Evolutionary conservation across 2,113 vertebrate genomes (phyloP).

Genomic region (Microtus oregoni): DNA sequence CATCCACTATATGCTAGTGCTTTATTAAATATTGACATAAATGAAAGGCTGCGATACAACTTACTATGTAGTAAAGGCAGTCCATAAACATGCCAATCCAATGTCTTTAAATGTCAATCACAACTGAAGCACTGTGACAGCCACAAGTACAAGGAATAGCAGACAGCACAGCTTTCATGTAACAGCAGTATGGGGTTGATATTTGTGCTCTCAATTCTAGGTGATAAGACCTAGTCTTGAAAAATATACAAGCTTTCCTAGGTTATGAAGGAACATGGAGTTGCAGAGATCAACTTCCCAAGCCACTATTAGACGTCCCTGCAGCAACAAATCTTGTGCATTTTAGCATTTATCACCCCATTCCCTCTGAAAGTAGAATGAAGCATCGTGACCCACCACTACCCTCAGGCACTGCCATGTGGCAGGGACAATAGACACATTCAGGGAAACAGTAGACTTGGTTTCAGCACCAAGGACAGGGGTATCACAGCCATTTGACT

Average conservation of each 20-base stretch:
- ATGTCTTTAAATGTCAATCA: slow-evolving; percentile 31
- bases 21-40: slow-evolving; percentile 13
- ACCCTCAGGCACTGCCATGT: neutral
- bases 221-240: slow-evolving; percentile 1
- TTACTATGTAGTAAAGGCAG: neutral
- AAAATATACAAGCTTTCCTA: neutral
- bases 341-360: neutral
- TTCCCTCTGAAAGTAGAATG: neutral
- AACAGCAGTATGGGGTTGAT: neutral
- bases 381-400: neutral
- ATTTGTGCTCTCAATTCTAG: neutral
- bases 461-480: slow-evolving; percentile 78
- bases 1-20: neutral
- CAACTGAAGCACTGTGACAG: neutral
- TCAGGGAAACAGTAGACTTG: neutral
- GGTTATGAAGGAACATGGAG: neutral
- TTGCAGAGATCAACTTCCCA: neutral
- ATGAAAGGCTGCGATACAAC: neutral
- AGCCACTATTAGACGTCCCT: neutral
- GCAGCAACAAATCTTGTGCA: neutral
- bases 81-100: neutral
- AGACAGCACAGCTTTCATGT: neutral
- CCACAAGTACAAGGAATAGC: neutral
- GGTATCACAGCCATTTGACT: fast-evolving
- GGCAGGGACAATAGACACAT: neutral